Conservation (phyloP, 1,140 invertebrate species). For the Macrostomum lignano region DNA sequence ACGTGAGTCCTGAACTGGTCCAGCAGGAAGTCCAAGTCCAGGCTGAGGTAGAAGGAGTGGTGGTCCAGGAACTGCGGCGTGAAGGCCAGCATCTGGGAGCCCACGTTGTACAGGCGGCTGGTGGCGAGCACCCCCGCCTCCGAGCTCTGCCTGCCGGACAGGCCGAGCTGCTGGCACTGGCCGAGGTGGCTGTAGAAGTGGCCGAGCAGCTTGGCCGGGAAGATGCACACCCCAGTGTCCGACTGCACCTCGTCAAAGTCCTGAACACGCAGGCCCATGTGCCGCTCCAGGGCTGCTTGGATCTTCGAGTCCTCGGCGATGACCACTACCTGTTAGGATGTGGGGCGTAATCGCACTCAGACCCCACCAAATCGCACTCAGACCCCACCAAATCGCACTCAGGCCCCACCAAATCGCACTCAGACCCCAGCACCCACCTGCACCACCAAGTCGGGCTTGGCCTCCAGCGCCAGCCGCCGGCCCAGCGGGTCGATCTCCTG, state of each 20-base stretch:
- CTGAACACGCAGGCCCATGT: conserved; percentile 71
- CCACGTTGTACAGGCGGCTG: conserved; percentile 82
- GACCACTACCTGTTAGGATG: too few relatives aligned
- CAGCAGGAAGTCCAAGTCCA: conserved; percentile 20
- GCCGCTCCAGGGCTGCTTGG: conserved; percentile 50
- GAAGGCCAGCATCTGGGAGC: conserved; percentile 83
- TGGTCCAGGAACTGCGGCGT: conserved; percentile 54
- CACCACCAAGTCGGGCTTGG: conserved; percentile 91
- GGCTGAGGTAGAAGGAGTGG: conserved; percentile 18
- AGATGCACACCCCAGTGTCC: conserved; percentile 59
- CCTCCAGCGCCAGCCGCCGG: conserved; percentile 53
- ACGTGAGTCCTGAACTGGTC: conserved; percentile 18
- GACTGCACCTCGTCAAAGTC: conserved; percentile 50
- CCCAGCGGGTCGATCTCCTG: conserved; percentile 92
- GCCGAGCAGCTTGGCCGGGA: conserved; percentile 66
- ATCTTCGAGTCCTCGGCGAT: conserved; percentile 69
- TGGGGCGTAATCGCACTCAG: too few relatives aligned
- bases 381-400: too few relatives aligned
- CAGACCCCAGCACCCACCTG: too few relatives aligned
- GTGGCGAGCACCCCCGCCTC: conserved; percentile 88
- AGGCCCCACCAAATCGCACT: too few relatives aligned
- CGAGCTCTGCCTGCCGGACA: conserved; percentile 66
- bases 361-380: too few relatives aligned
- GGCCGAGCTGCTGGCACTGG: conserved; percentile 38
- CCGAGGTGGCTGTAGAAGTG: conserved; percentile 77